Conservation (phyloP, 2,888 invertebrate genomes). For the Yponomeuta cagnagella region DNA sequence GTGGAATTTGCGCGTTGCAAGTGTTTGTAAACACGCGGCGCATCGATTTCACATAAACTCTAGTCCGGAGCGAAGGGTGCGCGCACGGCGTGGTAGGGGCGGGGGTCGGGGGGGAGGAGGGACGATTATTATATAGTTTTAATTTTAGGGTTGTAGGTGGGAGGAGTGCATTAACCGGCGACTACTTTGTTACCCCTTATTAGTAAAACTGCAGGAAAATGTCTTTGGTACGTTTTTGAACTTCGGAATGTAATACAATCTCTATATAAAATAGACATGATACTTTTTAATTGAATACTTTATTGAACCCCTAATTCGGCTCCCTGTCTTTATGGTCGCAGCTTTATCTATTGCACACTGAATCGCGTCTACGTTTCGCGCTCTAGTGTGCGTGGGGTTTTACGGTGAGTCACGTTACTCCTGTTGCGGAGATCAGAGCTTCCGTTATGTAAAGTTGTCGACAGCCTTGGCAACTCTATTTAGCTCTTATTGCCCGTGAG, state of each 20-base stretch:
- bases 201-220: background rate
- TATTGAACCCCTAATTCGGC: background rate
- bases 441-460: background rate
- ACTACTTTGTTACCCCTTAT: background rate
- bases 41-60: conserved; percentile 75
- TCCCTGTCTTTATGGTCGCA: background rate
- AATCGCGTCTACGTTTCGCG: background rate
- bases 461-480: too few species aligned
- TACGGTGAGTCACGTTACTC: conserved; percentile 55
- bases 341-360: background rate
- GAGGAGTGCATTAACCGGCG: background rate
- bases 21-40: conserved; percentile 71
- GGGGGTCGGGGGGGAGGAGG: conserved; percentile 9
- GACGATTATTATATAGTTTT: conserved; percentile 17
- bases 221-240: background rate
- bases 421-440: conserved; percentile 2
- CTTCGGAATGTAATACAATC: too few species aligned
- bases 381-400: conserved; percentile 53
- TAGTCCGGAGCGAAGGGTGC: conserved; percentile 18
- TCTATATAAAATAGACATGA: too few species aligned
- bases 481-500: too few species aligned
- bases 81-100: background rate
- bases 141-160: background rate
- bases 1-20: conserved; percentile 33
- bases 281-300: too few species aligned